Percentiles rank a stretch among this genome's conserved stretches.
Evolutionary conservation across 1,140 invertebrate species (phyloP).

Genomic region (Cyclina sinensis): DNA sequence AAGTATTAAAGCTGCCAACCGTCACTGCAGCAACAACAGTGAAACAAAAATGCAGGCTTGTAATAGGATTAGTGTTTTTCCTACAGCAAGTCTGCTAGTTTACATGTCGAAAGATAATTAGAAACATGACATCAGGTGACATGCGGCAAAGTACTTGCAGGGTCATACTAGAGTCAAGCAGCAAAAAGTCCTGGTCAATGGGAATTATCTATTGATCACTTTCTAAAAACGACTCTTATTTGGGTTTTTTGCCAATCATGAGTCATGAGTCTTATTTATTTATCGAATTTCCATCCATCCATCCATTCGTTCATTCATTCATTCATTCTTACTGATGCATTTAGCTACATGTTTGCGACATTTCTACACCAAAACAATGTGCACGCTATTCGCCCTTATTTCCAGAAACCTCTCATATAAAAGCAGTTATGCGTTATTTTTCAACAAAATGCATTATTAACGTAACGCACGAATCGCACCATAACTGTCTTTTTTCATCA

Average conservation of each 20-base stretch:
- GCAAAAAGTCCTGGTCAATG: background rate
- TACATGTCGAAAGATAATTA: background rate
- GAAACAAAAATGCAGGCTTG: background rate
- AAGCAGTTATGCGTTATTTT: too few species aligned
- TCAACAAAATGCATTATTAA: too few species aligned
- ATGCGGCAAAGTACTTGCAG: background rate
- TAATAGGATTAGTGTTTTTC: slow-evolving; percentile 1
- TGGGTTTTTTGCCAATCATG: background rate
- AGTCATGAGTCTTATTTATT: background rate
- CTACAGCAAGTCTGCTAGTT: background rate
- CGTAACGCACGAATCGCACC: background rate
- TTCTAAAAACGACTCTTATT: background rate
- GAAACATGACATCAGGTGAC: background rate
- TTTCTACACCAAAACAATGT: too few species aligned
- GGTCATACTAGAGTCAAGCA: background rate
- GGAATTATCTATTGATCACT: background rate
- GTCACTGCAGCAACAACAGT: background rate
- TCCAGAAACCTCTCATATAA: too few species aligned
- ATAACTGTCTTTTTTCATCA: background rate
- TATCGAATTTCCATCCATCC: too few species aligned
- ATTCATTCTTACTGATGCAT: too few species aligned
- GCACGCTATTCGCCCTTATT: too few species aligned
- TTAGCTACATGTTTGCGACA: too few species aligned
- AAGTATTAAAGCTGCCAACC: background rate
- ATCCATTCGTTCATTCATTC: too few species aligned